Evolutionary conservation across 2,113 vertebrate species (phyloP).

Genomic region (Pseudorectes ferrugineus): DNA sequence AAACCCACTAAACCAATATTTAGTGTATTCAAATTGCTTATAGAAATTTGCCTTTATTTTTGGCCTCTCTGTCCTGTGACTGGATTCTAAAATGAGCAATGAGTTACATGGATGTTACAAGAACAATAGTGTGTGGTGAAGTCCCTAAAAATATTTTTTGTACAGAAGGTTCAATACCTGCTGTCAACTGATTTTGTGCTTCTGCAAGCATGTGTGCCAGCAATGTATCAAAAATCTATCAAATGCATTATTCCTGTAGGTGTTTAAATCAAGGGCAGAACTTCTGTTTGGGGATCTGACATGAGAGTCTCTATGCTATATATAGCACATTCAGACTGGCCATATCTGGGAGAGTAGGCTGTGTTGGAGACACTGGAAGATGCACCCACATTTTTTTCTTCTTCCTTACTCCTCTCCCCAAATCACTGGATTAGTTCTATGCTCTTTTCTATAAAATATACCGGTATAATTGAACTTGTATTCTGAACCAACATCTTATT

Average conservation of each 20-base stretch:
- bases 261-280: neutral
- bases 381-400: neutral
- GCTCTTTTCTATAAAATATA: neutral
- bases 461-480: neutral
- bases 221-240: neutral
- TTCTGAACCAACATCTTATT: neutral
- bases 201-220: neutral
- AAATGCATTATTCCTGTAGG: neutral
- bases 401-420: neutral
- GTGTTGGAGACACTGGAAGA: neutral
- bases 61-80: neutral
- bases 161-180: neutral
- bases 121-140: neutral
- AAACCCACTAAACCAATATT: neutral
- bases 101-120: neutral
- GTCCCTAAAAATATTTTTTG: neutral
- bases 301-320: neutral
- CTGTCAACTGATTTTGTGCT: neutral
- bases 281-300: neutral
- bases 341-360: neutral
- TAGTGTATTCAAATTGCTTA: neutral
- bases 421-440: neutral
- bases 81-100: neutral
- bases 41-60: neutral
- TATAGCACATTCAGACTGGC: neutral